phyloP scores from a whole-genome alignment of 2,797 vertebrate genomes.

The Babyrousa celebensis region DNA sequence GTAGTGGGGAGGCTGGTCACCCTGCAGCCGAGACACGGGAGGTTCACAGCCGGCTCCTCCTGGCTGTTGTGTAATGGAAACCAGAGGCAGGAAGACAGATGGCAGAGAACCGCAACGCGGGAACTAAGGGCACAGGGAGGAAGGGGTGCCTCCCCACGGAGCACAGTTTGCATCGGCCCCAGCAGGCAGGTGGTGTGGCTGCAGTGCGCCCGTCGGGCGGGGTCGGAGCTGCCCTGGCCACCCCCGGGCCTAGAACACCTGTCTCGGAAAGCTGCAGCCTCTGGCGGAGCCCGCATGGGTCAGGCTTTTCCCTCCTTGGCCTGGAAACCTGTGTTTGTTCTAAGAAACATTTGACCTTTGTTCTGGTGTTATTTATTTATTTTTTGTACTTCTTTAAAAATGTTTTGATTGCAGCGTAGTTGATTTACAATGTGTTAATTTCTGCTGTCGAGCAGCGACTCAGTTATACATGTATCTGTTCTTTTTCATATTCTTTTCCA shows the following conservation, averaged over 20 bases:
- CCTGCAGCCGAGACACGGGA: slow-evolving; percentile 58
- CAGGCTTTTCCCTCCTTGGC: not conserved
- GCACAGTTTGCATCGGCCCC: not conserved
- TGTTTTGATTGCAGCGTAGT: no score
- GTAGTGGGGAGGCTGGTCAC: slow-evolving; percentile 56
- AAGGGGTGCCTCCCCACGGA: slow-evolving; percentile 73
- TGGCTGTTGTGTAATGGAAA: slow-evolving; percentile 89
- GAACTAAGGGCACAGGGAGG: not conserved
- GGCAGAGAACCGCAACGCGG: slow-evolving; percentile 78
- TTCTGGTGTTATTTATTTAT: not conserved
- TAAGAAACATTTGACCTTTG: not conserved
- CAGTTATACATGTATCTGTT: no score
- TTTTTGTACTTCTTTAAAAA: no score
- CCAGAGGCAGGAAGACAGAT: slow-evolving; percentile 88
- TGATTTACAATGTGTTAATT: no score
- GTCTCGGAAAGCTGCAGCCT: not conserved
- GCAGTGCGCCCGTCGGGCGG: rapidly evolving
- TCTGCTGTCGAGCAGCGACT: no score
- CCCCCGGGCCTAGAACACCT: not conserved
- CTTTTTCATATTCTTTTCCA: no score
- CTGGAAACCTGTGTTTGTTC: slow-evolving; percentile 51
- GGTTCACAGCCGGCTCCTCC: slow-evolving; percentile 87
- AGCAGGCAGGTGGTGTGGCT: slow-evolving; percentile 29
- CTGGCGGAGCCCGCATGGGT: not conserved
- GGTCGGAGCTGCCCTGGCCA: no score